phyloP scores from a whole-genome alignment of 2,113 vertebrate genomes.

The Phoenicopterus ruber region DNA sequence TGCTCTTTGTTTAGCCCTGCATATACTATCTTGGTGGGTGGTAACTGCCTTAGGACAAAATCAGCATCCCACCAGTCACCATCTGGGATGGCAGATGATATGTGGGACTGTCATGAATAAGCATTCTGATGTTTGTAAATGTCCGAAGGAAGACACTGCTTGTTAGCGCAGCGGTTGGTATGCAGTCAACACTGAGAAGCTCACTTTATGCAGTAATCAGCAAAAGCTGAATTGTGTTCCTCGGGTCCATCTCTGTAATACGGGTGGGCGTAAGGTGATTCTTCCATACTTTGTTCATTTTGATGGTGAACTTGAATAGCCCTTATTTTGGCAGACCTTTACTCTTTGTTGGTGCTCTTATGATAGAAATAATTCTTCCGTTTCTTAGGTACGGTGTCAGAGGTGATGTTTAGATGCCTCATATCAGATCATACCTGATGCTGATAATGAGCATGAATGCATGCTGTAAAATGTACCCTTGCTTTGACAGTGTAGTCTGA shows the following conservation, averaged over 20 bases:
- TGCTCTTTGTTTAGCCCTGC: constrained; percentile 57
- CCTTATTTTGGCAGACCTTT: neutral
- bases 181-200: neutral
- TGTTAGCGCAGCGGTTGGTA: constrained; percentile 18
- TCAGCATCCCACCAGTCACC: constrained; percentile 63
- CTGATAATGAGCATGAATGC: neutral
- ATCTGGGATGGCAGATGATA: constrained; percentile 64
- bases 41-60: constrained; percentile 61
- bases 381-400: neutral
- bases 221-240: neutral
- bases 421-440: neutral
- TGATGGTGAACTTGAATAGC: neutral
- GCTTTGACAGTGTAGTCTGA: neutral
- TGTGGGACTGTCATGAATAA: constrained; percentile 61
- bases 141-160: constrained; percentile 48
- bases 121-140: constrained; percentile 63
- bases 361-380: neutral
- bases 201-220: neutral
- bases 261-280: neutral
- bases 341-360: neutral
- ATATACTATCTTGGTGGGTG: constrained; percentile 53
- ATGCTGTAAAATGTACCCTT: neutral
- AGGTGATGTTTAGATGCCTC: neutral
- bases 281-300: neutral
- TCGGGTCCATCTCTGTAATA: neutral